Conservation (phyloP, 2,888 invertebrate species). For the Andrena hattorfiana region DNA sequence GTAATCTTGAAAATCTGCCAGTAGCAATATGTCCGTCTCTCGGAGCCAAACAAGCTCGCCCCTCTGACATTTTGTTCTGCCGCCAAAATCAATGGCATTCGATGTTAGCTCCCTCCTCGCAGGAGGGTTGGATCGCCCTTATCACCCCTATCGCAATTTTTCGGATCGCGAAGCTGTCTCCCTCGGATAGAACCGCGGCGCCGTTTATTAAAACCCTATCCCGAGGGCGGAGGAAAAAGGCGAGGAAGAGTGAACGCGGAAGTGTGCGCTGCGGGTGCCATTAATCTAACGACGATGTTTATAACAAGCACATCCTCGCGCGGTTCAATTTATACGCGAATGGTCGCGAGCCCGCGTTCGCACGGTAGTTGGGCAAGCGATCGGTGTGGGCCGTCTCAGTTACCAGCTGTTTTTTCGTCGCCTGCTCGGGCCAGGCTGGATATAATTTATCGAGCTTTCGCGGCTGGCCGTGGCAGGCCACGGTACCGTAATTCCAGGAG, state of each 20-base stretch:
- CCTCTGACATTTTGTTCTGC: background rate
- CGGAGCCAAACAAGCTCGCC: constrained; percentile 14
- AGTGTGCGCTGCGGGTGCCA: constrained; percentile 28
- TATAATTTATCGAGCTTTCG: constrained; percentile 57
- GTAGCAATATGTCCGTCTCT: constrained; percentile 10
- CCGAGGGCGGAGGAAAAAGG: background rate
- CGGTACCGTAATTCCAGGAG: constrained; percentile 58
- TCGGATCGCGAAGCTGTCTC: background rate
- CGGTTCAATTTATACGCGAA: constrained; percentile 52
- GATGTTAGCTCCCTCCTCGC: background rate
- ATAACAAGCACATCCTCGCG: constrained; percentile 31
- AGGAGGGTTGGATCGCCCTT: background rate
- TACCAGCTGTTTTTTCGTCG: constrained; percentile 42
- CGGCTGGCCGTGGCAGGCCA: constrained; percentile 19
- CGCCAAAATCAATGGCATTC: background rate
- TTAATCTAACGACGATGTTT: constrained; percentile 52
- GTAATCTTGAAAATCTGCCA: constrained; percentile 15
- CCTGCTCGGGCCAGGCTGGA: constrained; percentile 13
- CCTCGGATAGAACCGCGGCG: background rate
- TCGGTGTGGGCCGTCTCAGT: constrained; percentile 28
- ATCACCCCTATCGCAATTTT: constrained; percentile 1
- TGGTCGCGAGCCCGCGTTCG: constrained; percentile 40
- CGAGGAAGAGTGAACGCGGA: constrained; percentile 37
- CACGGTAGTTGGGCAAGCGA: constrained; percentile 47
- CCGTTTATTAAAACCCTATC: constrained; percentile 28